Evolutionary conservation across 1,140 invertebrate species (phyloP), one percentile per base, ranked within the genome.

Genomic region (Platyura marginata): DNA sequence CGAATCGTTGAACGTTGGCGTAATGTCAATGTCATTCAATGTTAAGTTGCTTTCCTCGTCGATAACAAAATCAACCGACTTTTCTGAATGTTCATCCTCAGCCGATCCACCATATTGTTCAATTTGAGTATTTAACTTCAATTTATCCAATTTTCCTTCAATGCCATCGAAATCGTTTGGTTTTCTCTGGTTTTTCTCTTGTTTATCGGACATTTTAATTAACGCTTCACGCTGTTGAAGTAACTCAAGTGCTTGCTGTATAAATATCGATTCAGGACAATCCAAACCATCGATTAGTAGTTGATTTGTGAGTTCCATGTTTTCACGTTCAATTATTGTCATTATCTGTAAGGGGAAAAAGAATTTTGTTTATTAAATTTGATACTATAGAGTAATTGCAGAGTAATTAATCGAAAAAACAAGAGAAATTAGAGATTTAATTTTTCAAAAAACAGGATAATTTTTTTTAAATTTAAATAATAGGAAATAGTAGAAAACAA

Each of bases 211-310:
- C 1, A 16, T 18, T 21, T 18, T 43, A 50, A 59, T 59, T 49
- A 18, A 10, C 11, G n/a, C 3, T 38, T 38, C 36, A 20, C 70
- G 55, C 49, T 64, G 57, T 43, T 66, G 60, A 8, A 87, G 62
- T 52, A 76, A 67, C 20, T 67, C 51, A 16, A 87, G 61, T 23
- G 88, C 88, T 61, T 87, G 71, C 53, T 91, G 74, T 47, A 93
- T 77, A 54, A 89, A 94, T 51, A 79, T 76, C 49, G 75, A 70
- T 65, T 93, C 89, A 2, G 85, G 80, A 47, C 73, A 77, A 48
- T 83, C 72, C 44, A 77, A 70, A 54, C 80, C 73, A 45, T 78
- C 72, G 16, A 64, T 63, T 41, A 65, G 55, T 44, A 80, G 57
- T 38, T 38, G 36, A 13, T 10, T 18, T 6, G 3, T 20, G 29